phyloP scores from a whole-genome alignment of 2,113 vertebrate genomes.

The Neoarius graeffei region DNA sequence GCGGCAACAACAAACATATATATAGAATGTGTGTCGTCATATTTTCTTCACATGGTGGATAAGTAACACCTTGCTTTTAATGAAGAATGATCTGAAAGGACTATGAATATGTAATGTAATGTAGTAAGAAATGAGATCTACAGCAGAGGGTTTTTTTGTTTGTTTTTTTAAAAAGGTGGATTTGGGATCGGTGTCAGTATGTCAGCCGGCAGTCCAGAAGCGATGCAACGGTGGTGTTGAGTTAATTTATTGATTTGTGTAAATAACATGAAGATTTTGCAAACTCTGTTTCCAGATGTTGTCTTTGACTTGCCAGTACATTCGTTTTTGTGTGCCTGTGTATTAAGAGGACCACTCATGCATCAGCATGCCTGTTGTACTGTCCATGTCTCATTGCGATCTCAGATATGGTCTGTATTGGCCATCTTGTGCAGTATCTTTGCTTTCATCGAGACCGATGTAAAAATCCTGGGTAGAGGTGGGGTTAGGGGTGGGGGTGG shows the following conservation, averaged over 20 bases:
- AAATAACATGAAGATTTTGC: slow-evolving; percentile 50
- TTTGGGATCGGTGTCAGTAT: neutral
- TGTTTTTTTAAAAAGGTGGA: neutral
- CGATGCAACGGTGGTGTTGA: slow-evolving; percentile 59
- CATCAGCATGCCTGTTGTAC: slow-evolving; percentile 74
- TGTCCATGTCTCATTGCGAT: slow-evolving; percentile 68
- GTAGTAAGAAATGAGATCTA: slow-evolving; percentile 22
- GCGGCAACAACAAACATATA: slow-evolving; percentile 41
- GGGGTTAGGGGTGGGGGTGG: neutral
- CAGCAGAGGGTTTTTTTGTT: neutral
- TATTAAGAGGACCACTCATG: slow-evolving; percentile 56
- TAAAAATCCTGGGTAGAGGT: neutral
- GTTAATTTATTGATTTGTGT: slow-evolving; percentile 45
- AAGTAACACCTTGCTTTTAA: slow-evolving; percentile 60
- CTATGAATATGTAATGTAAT: neutral
- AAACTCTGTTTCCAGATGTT: slow-evolving; percentile 70
- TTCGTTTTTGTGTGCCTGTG: slow-evolving; percentile 51
- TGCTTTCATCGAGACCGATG: slow-evolving; percentile 30
- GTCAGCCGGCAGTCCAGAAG: neutral
- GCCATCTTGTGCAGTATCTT: slow-evolving; percentile 48
- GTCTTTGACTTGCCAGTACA: slow-evolving; percentile 68
- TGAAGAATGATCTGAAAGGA: slow-evolving; percentile 20
- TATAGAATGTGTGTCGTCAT: slow-evolving; percentile 64
- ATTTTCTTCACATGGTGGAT: slow-evolving; percentile 68
- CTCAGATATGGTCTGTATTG: slow-evolving; percentile 66